A percentile compares a stretch with the other conserved stretches of the same genome.
These are phyloP conservation scores for Uropsilus gracilis DNA, from an alignment of 2,113 vertebrate species.

Conservation along the genomic window DNA sequence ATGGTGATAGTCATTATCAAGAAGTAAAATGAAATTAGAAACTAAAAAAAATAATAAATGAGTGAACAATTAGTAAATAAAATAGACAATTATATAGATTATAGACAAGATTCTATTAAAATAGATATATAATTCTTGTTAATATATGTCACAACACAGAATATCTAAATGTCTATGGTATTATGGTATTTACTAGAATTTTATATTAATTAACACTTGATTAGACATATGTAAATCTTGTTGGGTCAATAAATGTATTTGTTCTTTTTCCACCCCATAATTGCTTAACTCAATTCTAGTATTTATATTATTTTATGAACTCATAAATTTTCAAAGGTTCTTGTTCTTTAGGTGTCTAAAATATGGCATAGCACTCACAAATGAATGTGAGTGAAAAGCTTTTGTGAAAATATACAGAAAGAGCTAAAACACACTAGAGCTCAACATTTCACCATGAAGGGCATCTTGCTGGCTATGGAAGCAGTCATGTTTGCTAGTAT, in stretches of 20 bases:
- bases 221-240: neutral
- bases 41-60: neutral
- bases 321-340: neutral
- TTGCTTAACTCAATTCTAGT: neutral
- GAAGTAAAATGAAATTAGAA: neutral
- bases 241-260: neutral
- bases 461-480: neutral
- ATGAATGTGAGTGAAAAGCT: neutral
- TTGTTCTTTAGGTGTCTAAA: neutral
- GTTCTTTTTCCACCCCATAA: neutral
- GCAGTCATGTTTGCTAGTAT: neutral
- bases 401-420: neutral
- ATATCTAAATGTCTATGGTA: neutral
- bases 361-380: neutral
- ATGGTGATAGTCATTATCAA: neutral
- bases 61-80: slow-evolving; percentile 7
- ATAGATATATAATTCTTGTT: neutral
- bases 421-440: neutral
- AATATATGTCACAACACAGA: neutral
- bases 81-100: neutral
- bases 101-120: neutral
- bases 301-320: neutral
- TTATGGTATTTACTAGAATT: neutral
- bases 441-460: neutral
- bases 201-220: neutral